phyloP scores from a whole-genome alignment of 2,888 invertebrate genomes.

The Pemphredon lugubris region DNA sequence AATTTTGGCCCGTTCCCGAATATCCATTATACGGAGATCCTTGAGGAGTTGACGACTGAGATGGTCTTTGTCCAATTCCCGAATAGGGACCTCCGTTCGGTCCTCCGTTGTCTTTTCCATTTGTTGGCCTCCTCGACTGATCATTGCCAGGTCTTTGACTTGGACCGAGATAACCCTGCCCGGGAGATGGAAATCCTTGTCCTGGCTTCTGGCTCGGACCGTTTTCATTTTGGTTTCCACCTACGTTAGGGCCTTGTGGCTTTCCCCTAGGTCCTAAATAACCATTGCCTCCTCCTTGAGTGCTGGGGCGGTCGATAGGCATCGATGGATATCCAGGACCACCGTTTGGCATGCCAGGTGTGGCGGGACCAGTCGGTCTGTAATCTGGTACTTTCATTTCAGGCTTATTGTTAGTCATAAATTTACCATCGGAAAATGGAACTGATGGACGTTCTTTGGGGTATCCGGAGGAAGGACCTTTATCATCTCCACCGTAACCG shows the following conservation, averaged over 20 bases:
- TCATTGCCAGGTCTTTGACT: conserved; percentile 10
- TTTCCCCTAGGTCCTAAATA: too few species aligned
- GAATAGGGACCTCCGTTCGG: too few species aligned
- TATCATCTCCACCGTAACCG: conserved; percentile 33
- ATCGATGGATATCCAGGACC: conserved; percentile 46
- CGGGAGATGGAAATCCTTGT: conserved; percentile 56
- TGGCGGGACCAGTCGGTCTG: conserved; percentile 48
- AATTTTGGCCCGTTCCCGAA: too few species aligned
- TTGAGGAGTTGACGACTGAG: too few species aligned
- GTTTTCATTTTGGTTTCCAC: conserved; percentile 38
- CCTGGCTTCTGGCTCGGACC: conserved; percentile 59
- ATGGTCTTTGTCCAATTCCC: too few species aligned
- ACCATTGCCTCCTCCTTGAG: too few species aligned
- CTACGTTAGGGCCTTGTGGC: background rate
- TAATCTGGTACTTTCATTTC: conserved; percentile 28
- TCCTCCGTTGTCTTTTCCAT: too few species aligned
- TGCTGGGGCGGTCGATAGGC: too few species aligned
- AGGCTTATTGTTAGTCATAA: conserved; percentile 49
- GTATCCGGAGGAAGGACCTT: conserved; percentile 64
- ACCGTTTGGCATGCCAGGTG: conserved; percentile 47
- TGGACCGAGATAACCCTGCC: conserved; percentile 29
- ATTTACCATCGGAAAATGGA: conserved; percentile 62
- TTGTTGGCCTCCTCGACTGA: too few species aligned
- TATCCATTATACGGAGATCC: too few species aligned
- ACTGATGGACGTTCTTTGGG: conserved; percentile 66